Conservation (phyloP, 2,797 vertebrate genomes). For the Alfaro cultratus region DNA sequence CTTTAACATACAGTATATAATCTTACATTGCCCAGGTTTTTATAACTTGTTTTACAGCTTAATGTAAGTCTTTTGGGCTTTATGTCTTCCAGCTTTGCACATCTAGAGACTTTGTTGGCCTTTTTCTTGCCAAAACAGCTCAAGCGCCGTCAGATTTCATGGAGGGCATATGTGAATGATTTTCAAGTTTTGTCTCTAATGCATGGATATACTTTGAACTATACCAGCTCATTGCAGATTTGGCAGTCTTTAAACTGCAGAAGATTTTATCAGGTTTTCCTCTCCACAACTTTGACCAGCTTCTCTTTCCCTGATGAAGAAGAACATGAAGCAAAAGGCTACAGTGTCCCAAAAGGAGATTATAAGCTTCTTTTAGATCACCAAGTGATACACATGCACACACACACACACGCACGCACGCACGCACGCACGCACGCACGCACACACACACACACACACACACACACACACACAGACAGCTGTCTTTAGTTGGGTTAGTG, state of each 20-base stretch:
- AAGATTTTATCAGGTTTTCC: not conserved
- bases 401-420: no score
- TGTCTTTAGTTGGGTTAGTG: constrained; percentile 23
- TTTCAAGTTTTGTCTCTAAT: not conserved
- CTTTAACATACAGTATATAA: constrained; percentile 15
- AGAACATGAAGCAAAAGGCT: not conserved
- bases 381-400: constrained; percentile 18
- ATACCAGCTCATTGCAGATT: not conserved
- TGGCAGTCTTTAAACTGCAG: not conserved
- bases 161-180: not conserved
- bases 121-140: not conserved
- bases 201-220: not conserved
- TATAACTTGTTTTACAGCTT: constrained; percentile 33
- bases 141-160: no score
- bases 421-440: no score
- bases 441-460: constrained; percentile 17
- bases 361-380: constrained; percentile 11
- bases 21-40: constrained; percentile 28
- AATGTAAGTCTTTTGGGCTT: not conserved
- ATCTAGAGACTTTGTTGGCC: not conserved
- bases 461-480: constrained; percentile 5
- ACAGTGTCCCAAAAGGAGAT: constrained; percentile 5
- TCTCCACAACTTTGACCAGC: not conserved
- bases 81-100: not conserved
- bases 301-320: not conserved